Conservation (phyloP, 2,797 vertebrate genomes). For the Nasua narica region DNA sequence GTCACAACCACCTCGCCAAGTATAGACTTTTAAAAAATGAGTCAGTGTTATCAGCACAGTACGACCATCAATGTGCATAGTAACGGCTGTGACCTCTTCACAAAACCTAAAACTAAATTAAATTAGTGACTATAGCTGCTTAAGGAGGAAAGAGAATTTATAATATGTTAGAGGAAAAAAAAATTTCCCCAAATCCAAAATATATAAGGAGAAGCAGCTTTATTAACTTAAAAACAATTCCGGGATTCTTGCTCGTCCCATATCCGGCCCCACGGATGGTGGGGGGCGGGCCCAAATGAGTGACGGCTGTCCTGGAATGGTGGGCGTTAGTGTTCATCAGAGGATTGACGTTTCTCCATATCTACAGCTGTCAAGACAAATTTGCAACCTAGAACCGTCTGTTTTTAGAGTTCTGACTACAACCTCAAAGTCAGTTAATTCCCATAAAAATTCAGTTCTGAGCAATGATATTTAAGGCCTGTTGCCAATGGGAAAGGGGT, state of each 20-base stretch:
- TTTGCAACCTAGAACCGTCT: background rate
- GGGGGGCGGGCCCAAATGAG: background rate
- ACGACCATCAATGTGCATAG: background rate
- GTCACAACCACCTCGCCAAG: background rate
- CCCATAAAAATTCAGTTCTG: background rate
- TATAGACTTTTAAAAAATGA: background rate
- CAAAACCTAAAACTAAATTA: slow-evolving; percentile 37
- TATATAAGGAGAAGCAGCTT: background rate
- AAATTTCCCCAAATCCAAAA: background rate
- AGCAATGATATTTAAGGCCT: background rate
- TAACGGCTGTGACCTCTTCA: background rate
- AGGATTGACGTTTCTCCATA: background rate
- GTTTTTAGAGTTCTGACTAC: background rate
- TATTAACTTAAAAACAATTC: background rate
- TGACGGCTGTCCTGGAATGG: accelerated
- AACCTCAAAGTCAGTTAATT: background rate
- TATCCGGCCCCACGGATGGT: background rate
- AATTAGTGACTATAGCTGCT: background rate
- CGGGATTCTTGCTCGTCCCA: background rate
- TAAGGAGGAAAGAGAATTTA: slow-evolving; percentile 1
- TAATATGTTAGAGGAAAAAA: background rate
- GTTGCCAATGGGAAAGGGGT: background rate
- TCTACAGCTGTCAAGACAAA: background rate
- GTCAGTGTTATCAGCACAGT: background rate
- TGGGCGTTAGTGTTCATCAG: background rate